Base-by-base conservation (phyloP, 2,888 invertebrate genomes). In the Meiosimyza platycephala region DNA sequence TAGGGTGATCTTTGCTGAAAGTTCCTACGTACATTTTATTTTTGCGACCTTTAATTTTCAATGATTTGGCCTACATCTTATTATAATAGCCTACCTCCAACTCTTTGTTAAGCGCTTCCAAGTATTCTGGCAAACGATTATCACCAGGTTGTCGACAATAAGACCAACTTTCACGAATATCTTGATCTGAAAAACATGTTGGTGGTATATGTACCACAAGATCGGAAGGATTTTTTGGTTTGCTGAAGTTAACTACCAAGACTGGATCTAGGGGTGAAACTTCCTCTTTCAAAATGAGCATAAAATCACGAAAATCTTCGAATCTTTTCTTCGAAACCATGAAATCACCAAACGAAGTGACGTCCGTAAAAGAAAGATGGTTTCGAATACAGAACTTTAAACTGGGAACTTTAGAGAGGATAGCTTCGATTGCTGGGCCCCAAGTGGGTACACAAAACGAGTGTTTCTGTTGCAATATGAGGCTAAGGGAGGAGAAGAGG, bases 381-480 rank as follows among this genome's bases (percentile, higher is more conserved):
- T 91, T 91, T 0, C 89, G 90, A 77, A 91, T 90, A 1, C 90
- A 90, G 71, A 92, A 90, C 81, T 92, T 92, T 47, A 91, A 89
- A 0, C 92, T 90, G 0, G 91, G 89, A 74, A 91, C 89, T 57
- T 89, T 89, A 4, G 88, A 83, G 75, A 92, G 89, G 15, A 93
- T 89, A 0, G 89, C 87, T 65, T 92, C 90, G 12, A 92, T 85
- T 0, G 92, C 91, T 0, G 89, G 86, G 73, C 90, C 89, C 92
- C 92, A 92, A 1, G 89, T 89, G 1, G 90, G 85, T 16, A 91
- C 89, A 47, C 88, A 79, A 48, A 80, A 80, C 1, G 83, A 78
- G 60, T 84, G 80, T 57, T 83, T 81, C 70, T 84, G 82, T 74
- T 81, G 78, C 13, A 78, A 40, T 65, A 86, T 77, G n/a, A 85